Evolutionary conservation across 2,797 vertebrate species (phyloP), one percentile per base, ranked within the genome.

Genomic region (Falco concolor): DNA sequence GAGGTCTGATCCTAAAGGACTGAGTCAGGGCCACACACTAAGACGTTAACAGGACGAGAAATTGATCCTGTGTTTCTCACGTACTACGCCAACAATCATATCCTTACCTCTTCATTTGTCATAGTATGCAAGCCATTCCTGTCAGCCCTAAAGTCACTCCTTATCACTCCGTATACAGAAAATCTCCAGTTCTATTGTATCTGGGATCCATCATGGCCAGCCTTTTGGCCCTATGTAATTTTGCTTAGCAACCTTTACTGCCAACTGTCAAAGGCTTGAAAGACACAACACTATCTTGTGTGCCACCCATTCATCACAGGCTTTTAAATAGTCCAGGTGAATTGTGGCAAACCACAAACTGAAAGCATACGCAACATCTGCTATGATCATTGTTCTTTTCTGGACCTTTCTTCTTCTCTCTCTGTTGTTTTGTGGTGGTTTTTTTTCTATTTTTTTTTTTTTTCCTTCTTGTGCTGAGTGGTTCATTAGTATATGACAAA

Each of bases 401-500:
- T 68, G 40, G 61, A 69, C 21, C 22, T 82, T 94, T 53, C 40
- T 91, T 73, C 34, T 54, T 34, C 54, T 80, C 57, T 38, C 19
- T 9, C 16, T 64, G 20, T 12, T 30, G 59, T 18, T 42, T 44
- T 44, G 42, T 18, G 15, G 24, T 28, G 17, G 18, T 23, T 27
- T 59, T 57, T 38, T 19, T 60, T 60, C 40, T 40, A 40, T 3
- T 19, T 50, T n/a, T 38, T 19, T 50, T n/a, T 38, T 15, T 64
- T 80, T 53, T 16, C 22, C 4, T 52, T 22, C 47, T 77, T 68
- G 7, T 65, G 22, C 34, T 20, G 68, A 74, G 25, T 91, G 60
- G 24, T 91, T 97, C 73, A 70, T 96, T 91, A 92, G 61, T 94
- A 56, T 63, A 73, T 79, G 80, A 97, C 63, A 96, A 95, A 96